Conservation (phyloP, 2,888 invertebrate species). For the Apamea crenata region DNA sequence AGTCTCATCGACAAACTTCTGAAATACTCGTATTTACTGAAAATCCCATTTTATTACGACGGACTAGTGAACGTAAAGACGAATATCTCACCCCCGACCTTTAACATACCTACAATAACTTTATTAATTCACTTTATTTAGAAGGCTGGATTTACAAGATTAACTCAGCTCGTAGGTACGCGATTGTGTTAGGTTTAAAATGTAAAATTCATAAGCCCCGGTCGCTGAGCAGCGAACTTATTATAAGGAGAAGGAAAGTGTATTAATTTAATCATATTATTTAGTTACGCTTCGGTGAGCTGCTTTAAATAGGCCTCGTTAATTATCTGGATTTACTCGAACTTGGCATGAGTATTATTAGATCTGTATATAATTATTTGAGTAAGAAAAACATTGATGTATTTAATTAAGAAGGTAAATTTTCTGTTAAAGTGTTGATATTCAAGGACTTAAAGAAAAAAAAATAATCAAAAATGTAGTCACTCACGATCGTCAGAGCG, state of each 20-base stretch:
- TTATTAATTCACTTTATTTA: conserved; percentile 48
- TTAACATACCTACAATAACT: conserved; percentile 18
- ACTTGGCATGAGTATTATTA: conserved; percentile 11
- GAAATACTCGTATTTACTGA: background rate
- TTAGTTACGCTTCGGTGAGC: conserved; percentile 50
- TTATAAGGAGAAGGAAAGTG: conserved; percentile 48
- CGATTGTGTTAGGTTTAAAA: conserved; percentile 56
- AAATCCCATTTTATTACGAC: background rate
- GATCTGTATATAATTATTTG: conserved; percentile 18
- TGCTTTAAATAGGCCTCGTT: conserved; percentile 47
- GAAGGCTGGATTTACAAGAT: conserved; percentile 52
- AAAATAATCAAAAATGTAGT: too few species aligned
- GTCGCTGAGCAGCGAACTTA: conserved; percentile 53
- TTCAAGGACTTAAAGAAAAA: background rate
- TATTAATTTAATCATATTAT: conserved; percentile 64
- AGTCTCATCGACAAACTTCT: background rate
- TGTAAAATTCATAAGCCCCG: conserved; percentile 60
- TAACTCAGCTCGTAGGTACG: conserved; percentile 47
- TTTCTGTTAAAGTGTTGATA: background rate
- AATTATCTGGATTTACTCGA: conserved; percentile 40
- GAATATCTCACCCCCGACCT: conserved; percentile 8
- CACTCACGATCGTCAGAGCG: background rate
- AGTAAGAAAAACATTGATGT: background rate
- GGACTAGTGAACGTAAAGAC: background rate
- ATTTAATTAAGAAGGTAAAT: background rate